Conservation (phyloP, 2,888 invertebrate species). For the Agrilus mali region DNA sequence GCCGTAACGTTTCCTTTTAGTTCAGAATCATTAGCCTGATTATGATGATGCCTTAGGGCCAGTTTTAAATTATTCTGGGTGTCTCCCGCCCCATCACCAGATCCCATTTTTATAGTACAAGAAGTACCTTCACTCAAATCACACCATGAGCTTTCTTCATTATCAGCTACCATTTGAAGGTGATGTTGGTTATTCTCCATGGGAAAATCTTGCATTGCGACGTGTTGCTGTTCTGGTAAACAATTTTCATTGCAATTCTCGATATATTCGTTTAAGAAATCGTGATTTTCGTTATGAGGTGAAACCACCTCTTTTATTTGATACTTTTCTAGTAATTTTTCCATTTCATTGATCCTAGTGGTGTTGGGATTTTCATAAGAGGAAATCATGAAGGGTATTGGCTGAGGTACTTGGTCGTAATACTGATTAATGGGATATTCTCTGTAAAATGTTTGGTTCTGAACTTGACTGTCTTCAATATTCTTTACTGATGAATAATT, state of each 20-base stretch:
- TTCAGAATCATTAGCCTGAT: background rate
- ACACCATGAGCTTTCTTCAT: conserved; percentile 14
- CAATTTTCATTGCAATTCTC: background rate
- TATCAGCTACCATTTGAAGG: background rate
- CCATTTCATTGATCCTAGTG: too few species aligned
- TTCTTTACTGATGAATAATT: too few species aligned
- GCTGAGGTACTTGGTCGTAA: too few species aligned
- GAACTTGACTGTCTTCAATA: too few species aligned
- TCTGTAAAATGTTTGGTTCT: too few species aligned
- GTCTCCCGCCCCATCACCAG: conserved; percentile 6
- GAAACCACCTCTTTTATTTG: background rate
- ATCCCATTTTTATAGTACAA: conserved; percentile 1
- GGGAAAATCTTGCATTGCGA: background rate
- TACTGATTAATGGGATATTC: too few species aligned
- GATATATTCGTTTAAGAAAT: background rate
- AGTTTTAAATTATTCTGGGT: conserved; percentile 2
- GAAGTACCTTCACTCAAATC: conserved; percentile 13
- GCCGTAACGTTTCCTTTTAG: too few species aligned
- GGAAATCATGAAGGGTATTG: too few species aligned
- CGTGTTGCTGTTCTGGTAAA: background rate
- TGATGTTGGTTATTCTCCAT: background rate
- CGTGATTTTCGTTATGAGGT: background rate
- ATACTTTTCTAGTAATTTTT: too few species aligned
- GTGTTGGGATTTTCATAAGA: too few species aligned
- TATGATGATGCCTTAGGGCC: background rate